A percentile compares a stretch with the other conserved stretches of the same genome.
These are phyloP conservation scores for Lamellibrachia luymesi DNA, from an alignment of 1,140 invertebrate genomes.

Conservation along the genomic window DNA sequence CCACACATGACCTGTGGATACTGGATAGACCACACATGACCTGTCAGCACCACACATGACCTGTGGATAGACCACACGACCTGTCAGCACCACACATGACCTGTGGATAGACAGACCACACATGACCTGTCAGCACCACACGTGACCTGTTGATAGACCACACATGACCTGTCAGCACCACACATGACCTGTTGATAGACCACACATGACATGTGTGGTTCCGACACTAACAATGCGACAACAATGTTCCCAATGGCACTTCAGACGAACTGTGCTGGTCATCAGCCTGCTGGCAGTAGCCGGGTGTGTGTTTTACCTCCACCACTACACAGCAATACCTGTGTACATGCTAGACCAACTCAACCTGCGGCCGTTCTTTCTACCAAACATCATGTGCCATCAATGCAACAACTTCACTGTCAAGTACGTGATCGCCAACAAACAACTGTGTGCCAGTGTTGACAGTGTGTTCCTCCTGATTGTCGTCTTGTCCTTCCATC, in stretches of 20 bases:
- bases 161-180: background rate
- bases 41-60: background rate
- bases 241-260: background rate
- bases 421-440: constrained; percentile 18
- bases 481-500: constrained; percentile 19
- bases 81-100: background rate
- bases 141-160: background rate
- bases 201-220: background rate
- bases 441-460: background rate
- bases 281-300: background rate
- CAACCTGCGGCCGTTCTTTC: constrained; percentile 22
- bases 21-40: background rate
- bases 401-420: constrained; percentile 24
- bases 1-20: no score
- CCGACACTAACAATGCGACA: background rate
- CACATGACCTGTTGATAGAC: background rate
- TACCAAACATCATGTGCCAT: constrained; percentile 19
- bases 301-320: constrained; percentile 11
- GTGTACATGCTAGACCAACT: constrained; percentile 24
- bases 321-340: constrained; percentile 11
- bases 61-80: background rate
- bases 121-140: background rate
- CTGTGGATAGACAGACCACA: background rate
- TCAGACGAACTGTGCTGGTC: background rate
- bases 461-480: constrained; percentile 21